Evolutionary conservation across 2,797 vertebrate species (phyloP).

Genomic region (Oryzias sinensis): DNA sequence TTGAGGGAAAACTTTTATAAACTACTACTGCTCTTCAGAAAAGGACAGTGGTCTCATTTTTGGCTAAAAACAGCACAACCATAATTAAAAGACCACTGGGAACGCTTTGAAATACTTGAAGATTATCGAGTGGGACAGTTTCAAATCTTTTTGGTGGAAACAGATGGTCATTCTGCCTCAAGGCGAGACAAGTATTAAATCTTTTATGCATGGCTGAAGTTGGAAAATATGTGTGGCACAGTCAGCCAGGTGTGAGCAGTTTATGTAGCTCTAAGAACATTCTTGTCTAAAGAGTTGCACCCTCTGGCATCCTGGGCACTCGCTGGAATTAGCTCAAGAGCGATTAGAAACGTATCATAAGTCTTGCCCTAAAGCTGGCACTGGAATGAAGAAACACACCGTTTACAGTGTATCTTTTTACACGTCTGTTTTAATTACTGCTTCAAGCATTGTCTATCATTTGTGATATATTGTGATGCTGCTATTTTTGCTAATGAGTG

Average conservation of each 20-base stretch:
- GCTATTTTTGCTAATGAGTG: conserved; percentile 58
- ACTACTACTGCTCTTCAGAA: too few relatives aligned
- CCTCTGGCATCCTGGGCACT: conserved; percentile 23
- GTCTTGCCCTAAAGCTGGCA: conserved; percentile 27
- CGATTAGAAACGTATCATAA: conserved; percentile 46
- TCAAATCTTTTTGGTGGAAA: not conserved
- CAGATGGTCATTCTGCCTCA: not conserved
- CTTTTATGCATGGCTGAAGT: too few relatives aligned
- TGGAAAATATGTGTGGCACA: too few relatives aligned
- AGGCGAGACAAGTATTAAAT: not conserved
- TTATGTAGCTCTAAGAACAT: conserved; percentile 24
- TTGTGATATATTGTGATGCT: conserved; percentile 45
- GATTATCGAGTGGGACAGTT: too few relatives aligned
- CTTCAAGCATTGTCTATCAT: conserved; percentile 46
- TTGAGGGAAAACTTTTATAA: too few relatives aligned
- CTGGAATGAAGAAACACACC: conserved; percentile 4
- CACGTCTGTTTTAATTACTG: conserved; percentile 61
- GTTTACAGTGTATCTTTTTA: conserved; percentile 36
- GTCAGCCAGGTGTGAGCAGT: too few relatives aligned
- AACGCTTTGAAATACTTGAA: too few relatives aligned
- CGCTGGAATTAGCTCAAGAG: conserved; percentile 49
- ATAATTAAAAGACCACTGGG: too few relatives aligned
- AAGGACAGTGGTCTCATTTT: too few relatives aligned
- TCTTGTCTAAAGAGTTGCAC: conserved; percentile 19
- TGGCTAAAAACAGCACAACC: too few relatives aligned